A percentile compares a stretch with the other conserved stretches of the same genome.
These are phyloP conservation scores for Conus canariensis DNA, from an alignment of 2,888 invertebrate species.

Conservation along the genomic window DNA sequence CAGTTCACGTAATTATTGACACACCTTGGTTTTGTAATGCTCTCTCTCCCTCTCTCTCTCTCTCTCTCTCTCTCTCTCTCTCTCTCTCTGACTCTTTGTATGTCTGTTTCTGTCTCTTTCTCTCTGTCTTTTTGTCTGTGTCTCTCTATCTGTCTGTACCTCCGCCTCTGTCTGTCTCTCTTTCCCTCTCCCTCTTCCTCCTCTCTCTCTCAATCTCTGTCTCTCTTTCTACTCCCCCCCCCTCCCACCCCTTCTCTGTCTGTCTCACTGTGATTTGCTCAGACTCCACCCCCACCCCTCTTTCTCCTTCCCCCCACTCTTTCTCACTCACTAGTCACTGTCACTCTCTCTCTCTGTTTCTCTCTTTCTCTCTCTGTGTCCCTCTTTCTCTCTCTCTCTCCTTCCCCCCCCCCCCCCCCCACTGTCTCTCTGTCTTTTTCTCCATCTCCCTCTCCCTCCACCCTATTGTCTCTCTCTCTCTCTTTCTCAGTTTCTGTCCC, in stretches of 20 bases:
- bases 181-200: background rate
- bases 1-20: background rate
- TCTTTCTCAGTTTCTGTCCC: background rate
- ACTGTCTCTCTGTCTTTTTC: background rate
- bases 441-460: background rate
- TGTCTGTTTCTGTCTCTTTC: background rate
- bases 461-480: background rate
- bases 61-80: constrained; percentile 10
- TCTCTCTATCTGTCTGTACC: background rate
- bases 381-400: background rate
- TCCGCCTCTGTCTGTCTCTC: background rate
- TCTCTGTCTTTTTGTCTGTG: background rate
- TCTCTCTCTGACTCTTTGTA: background rate
- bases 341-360: background rate
- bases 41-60: constrained; percentile 4
- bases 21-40: background rate
- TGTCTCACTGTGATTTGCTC: background rate
- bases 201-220: background rate
- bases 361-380: background rate
- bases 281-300: background rate
- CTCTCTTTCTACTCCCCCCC: background rate
- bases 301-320: background rate
- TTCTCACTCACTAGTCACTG: background rate
- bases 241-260: background rate
- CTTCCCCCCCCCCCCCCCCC: background rate